Conservation (phyloP, 2,113 vertebrate genomes). For the Columba livia region DNA sequence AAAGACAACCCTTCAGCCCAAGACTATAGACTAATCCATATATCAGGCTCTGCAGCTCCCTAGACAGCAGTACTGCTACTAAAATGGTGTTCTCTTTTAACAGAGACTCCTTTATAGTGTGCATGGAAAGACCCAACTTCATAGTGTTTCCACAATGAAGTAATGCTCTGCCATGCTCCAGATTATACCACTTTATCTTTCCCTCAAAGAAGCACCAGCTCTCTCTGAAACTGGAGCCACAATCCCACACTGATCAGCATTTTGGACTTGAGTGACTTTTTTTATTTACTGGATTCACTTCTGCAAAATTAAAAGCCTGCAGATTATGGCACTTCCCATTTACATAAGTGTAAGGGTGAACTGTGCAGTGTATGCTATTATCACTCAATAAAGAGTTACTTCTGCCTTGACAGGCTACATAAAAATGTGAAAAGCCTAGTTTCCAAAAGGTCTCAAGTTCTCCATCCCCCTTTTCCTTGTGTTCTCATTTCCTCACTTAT, state of each 20-base stretch:
- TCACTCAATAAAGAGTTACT: neutral
- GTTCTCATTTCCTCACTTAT: constrained; percentile 22
- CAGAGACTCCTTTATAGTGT: neutral
- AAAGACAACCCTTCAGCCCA: neutral
- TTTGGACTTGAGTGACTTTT: neutral
- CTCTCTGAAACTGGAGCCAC: neutral
- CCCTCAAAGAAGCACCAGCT: neutral
- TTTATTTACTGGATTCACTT: constrained; percentile 51
- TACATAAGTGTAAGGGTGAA: neutral
- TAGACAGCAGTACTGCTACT: neutral
- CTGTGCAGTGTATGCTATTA: neutral
- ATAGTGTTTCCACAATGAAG: neutral
- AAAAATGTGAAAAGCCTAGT: constrained; percentile 31
- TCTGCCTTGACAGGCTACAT: constrained; percentile 1
- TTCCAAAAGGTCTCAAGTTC: constrained; percentile 30
- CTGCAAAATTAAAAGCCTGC: constrained; percentile 40
- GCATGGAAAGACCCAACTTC: neutral
- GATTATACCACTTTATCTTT: neutral
- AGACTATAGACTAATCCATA: neutral
- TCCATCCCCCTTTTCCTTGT: neutral
- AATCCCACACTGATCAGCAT: neutral
- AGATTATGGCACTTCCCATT: neutral
- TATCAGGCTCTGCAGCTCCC: neutral
- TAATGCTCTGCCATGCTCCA: neutral
- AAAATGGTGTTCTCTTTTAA: neutral